These are phyloP conservation scores for Spodoptera littoralis DNA, from an alignment of 2,888 invertebrate genomes.

Conservation along the genomic window DNA sequence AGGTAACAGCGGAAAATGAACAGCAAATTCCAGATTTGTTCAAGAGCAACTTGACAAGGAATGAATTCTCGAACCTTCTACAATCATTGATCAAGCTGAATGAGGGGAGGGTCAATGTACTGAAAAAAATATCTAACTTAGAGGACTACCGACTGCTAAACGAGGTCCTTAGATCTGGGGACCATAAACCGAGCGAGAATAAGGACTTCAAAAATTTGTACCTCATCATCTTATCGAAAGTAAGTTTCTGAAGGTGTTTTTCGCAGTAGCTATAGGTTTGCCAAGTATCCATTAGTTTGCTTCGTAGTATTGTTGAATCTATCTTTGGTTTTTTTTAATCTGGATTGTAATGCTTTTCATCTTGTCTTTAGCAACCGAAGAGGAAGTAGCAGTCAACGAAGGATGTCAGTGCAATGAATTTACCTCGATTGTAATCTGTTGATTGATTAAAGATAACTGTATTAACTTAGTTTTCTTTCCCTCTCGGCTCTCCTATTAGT, in stretches of 20 bases:
- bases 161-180: slow-evolving; percentile 25
- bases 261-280: no score
- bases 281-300: no score
- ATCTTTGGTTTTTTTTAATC: no score
- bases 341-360: no score
- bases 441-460: no score
- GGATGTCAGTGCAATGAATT: no score
- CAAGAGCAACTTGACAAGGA: slow-evolving; percentile 33
- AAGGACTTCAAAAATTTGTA: slow-evolving; percentile 14
- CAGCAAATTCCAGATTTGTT: slow-evolving; percentile 9
- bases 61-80: slow-evolving; percentile 42
- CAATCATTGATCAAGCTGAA: slow-evolving; percentile 48
- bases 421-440: no score
- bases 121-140: slow-evolving; percentile 27
- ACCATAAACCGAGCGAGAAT: not conserved
- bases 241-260: slow-evolving; percentile 21
- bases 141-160: slow-evolving; percentile 34
- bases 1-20: slow-evolving; percentile 29
- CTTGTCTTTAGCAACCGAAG: no score
- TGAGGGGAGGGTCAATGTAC: slow-evolving; percentile 36
- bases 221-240: slow-evolving; percentile 37
- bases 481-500: no score
- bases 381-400: no score
- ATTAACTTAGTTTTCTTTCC: no score
- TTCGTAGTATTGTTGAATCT: no score